Conservation (phyloP, 2,888 invertebrate genomes). For the Troilus luridus region DNA sequence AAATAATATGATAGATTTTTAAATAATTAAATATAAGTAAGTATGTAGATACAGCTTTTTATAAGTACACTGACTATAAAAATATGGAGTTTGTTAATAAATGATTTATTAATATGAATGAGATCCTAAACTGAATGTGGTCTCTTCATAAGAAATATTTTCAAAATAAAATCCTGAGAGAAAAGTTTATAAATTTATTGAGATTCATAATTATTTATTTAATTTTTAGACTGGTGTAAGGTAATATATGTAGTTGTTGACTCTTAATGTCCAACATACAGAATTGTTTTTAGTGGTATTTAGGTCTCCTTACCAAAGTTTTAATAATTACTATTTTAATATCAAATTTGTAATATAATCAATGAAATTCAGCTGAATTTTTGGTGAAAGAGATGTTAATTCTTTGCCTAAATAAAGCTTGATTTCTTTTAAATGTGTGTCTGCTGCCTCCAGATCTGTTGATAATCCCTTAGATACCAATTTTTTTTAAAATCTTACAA, state of each 20-base stretch:
- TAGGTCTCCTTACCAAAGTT: background rate
- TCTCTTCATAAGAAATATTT: background rate
- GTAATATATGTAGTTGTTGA: background rate
- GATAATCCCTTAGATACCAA: background rate
- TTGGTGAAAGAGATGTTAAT: background rate
- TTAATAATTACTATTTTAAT: background rate
- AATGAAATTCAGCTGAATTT: background rate
- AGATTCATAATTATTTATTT: constrained; percentile 20
- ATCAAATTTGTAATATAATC: background rate
- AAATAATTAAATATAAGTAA: background rate
- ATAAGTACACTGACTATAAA: too few species aligned
- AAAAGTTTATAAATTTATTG: background rate
- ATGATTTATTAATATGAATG: too few species aligned
- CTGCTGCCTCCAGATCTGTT: background rate
- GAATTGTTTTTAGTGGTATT: background rate
- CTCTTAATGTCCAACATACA: background rate
- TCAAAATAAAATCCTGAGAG: background rate
- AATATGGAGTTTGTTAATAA: too few species aligned
- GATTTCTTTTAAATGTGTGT: background rate
- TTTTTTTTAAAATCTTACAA: background rate
- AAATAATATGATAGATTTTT: background rate
- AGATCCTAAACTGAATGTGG: too few species aligned
- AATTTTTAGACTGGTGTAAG: background rate
- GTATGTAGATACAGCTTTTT: background rate
- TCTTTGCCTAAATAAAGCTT: background rate